Conservation (phyloP, 2,113 vertebrate species). For the Cisticola juncidis region DNA sequence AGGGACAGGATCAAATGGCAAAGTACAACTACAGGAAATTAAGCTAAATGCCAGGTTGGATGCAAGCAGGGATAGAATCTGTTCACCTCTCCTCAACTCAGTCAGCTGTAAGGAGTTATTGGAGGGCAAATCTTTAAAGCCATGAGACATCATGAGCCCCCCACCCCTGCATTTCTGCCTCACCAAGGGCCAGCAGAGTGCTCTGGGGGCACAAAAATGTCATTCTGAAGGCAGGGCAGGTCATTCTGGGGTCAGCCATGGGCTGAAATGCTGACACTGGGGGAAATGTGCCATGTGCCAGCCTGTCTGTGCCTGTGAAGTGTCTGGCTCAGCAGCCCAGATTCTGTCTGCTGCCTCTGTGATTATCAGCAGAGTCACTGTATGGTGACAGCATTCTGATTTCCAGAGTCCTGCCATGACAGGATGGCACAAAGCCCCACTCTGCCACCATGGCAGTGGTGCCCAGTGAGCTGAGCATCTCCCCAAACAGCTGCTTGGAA, state of each 20-base stretch:
- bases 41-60: not conserved
- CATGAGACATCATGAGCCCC: accelerated
- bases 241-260: not conserved
- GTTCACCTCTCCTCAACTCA: accelerated
- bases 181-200: not conserved
- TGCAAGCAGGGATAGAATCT: not conserved
- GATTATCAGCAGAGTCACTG: not conserved
- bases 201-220: not conserved
- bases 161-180: not conserved
- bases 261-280: not conserved
- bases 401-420: not conserved
- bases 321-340: not conserved
- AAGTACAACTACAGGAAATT: not conserved
- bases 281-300: accelerated
- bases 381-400: not conserved
- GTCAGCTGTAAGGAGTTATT: not conserved
- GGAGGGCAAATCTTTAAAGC: not conserved
- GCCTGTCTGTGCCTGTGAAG: not conserved
- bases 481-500: not conserved
- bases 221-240: not conserved
- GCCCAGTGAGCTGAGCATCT: not conserved
- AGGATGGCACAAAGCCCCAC: not conserved
- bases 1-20: not conserved
- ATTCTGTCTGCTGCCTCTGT: not conserved
- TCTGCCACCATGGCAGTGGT: not conserved